Evolutionary conservation across 2,113 vertebrate species (phyloP), one percentile per base, ranked within the genome.

Genomic region (Garra rufa): DNA sequence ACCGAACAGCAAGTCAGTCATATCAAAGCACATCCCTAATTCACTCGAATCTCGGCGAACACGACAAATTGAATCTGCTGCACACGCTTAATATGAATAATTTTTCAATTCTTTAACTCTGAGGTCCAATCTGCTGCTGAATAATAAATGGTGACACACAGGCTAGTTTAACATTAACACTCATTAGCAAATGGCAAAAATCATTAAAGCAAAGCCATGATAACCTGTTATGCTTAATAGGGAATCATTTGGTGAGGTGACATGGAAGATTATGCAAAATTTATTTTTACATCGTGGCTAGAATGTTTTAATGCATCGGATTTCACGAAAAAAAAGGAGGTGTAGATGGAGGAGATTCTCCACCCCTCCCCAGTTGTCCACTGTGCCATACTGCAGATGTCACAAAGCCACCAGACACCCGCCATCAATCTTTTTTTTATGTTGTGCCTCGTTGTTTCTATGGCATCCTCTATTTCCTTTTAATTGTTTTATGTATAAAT

Each of bases 11-110:
- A 0, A 67, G 24, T 34, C 30, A 30, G 15, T 73, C 6, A 21
- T 21, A 81, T 81, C 44, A 85, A 59, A 61, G 50, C 38, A n/a
- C 50, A 34, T 26, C 34, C 69, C 30, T 55, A 15, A 24, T 81
- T 69, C n/a, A n/a, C 0, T 46, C 17, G 30, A 44, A 52, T 26
- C 48, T 74, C 9, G 2, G 21, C 17, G 69, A 77, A 73, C 26
- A 44, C 38, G 77, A 85, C 76, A 61, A 59, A 71, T 59, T 70
- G 52, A 70, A 48, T 34, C 69, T 74, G 52, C 9, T 21, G 43
- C 57, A 65, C 34, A 6, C 3, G 38, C 28, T 70, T 82, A 70
- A 57, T 67, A 15, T 59, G 59, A 38, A 46, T 63, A 30, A 19
- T 61, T 59, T 34, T 59, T 43, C 67, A 30, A 48, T 24, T 48